Percentiles rank a stretch among this genome's conserved stretches.
phyloP scores from a whole-genome alignment of 2,797 vertebrate genomes.

The Takifugu ocellatus region DNA sequence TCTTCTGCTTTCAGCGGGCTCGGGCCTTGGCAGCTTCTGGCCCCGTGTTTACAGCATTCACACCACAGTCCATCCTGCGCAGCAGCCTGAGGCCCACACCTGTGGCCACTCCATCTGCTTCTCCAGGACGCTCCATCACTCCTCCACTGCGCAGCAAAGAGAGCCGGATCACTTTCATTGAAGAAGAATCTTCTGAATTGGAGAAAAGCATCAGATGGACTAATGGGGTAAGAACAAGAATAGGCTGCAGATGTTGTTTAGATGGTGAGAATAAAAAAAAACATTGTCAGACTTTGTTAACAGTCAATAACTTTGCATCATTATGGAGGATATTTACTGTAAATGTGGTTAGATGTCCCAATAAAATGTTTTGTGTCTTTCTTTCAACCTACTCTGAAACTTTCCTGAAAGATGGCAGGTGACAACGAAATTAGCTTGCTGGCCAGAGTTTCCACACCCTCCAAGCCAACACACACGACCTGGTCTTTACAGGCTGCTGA shows the following conservation, averaged over 20 bases:
- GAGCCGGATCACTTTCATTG: conserved; percentile 87
- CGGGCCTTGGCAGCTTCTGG: conserved; percentile 83
- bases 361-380: conserved; percentile 5
- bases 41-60: conserved; percentile 83
- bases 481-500: conserved; percentile 57
- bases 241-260: no score
- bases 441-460: conserved; percentile 62
- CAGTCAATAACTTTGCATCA: no score
- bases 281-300: no score
- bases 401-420: conserved; percentile 68
- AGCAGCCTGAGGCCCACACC: conserved; percentile 89
- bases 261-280: no score
- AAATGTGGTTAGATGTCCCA: background rate
- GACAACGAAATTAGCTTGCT: conserved; percentile 65
- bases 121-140: conserved; percentile 85
- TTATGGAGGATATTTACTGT: no score
- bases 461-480: conserved; percentile 51
- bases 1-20: conserved; percentile 78
- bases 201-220: conserved; percentile 75
- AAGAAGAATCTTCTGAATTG: conserved; percentile 66
- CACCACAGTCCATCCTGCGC: conserved; percentile 91
- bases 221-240: conserved; percentile 73
- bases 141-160: conserved; percentile 86
- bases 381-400: background rate
- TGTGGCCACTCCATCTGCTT: conserved; percentile 86